Evolutionary conservation across 2,113 vertebrate species (phyloP), one percentile per base, ranked within the genome.

Genomic region (Antennarius striatus): DNA sequence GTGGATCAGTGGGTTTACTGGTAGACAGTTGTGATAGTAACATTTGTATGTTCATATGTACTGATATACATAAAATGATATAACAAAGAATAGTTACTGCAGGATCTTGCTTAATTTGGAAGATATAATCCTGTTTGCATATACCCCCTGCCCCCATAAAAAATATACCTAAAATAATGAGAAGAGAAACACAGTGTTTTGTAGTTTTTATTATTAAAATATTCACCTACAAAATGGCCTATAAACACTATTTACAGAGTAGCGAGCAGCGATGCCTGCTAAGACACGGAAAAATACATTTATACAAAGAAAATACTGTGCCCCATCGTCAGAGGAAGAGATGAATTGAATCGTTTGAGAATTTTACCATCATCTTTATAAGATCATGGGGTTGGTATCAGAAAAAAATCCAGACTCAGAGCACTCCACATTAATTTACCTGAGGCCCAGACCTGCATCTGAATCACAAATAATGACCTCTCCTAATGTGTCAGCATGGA

Each of bases 201-300:
- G 63, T 86, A 65, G 63, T 81, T 93, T 93, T 94, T 93, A 92
- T 93, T 93, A 94, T 91, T 93, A 93, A 94, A 94, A 94, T 93
- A 93, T 90, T 90, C 88, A 94, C 89, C 90, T 92, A 92, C 90
- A 93, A 94, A 93, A 91, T 83, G 81, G 80, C 88, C 89, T 94
- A 93, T 93, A 87, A 90, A 94, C 93, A 93, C 86, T 93, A 93
- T 93, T 83, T 93, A 94, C 92, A 93, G 56, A 68, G 69, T 72
- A 89, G 83, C 82, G 73, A 86, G 84, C 89, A 88, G 69, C 68
- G 71, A 90, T 49, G 71, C 73, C 79, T 69, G 80, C 79, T 85
- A 75, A 84, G 81, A 91, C 77, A 86, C 50, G 82, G 6, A 85
- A 50, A 56, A 63, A 77, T 22, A 70, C 82, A 81, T 81, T 82